A percentile compares a stretch with the other conserved stretches of the same genome.
Evolutionary conservation across 2,888 invertebrate genomes (phyloP).

Genomic region (Cantharis rufa): DNA sequence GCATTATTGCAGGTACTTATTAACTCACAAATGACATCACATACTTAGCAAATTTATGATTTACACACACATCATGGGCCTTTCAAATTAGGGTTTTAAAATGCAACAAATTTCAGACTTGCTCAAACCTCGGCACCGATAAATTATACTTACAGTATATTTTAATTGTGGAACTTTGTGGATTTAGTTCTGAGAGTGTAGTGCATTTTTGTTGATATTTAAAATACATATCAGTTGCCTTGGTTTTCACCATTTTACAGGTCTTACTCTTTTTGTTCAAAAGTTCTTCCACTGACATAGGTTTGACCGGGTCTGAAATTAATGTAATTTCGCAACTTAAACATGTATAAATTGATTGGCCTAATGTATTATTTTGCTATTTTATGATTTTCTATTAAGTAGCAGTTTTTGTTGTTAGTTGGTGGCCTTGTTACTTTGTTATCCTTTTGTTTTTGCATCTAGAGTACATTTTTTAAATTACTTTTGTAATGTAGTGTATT

Average conservation of each 20-base stretch:
- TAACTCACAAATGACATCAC: not conserved
- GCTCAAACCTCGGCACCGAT: too few species aligned
- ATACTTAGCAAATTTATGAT: constrained; percentile 2
- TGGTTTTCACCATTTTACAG: too few species aligned
- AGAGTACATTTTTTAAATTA: not conserved
- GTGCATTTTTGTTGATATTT: too few species aligned
- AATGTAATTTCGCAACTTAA: not conserved
- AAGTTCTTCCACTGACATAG: not conserved
- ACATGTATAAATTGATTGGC: not conserved
- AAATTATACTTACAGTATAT: too few species aligned
- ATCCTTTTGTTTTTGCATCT: constrained; percentile 5
- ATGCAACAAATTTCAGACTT: not conserved
- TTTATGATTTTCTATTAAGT: not conserved
- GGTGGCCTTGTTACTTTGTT: constrained; percentile 31
- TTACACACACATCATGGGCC: not conserved
- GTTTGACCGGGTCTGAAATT: not conserved
- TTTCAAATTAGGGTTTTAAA: not conserved
- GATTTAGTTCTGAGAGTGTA: not conserved
- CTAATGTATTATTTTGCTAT: not conserved
- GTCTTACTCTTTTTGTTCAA: too few species aligned
- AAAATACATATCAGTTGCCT: too few species aligned
- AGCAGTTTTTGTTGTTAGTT: constrained; percentile 15
- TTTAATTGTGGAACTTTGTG: not conserved
- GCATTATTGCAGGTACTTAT: constrained; percentile 57
- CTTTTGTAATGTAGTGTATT: not conserved